Base-by-base conservation (phyloP, 2,113 vertebrate genomes). In the Colaptes auratus region DNA sequence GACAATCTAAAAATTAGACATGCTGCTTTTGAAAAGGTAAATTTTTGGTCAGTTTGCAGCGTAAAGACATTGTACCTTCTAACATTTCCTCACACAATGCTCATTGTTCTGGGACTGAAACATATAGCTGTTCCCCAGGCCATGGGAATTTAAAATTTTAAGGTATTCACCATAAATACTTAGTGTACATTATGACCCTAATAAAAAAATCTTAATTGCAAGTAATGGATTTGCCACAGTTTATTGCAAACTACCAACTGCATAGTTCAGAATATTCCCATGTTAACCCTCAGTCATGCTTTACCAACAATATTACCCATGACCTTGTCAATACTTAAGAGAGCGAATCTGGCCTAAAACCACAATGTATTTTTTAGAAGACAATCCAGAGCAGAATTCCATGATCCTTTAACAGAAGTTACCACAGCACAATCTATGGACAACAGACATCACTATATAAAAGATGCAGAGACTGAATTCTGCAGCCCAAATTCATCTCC, bases 401-500 rank as follows among this genome's bases (percentile, higher is more conserved):
- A 21, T 6, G 6, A 59, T 73, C 10, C 23, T 16, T 64, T 70
- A 58, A 86, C 72, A 11, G 12, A 85, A 24, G 19, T 50, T 82
- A n/a, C 3, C 25, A 3, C 18, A 36, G 55, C 6, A 60, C 16
- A 64, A 14, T 65, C 33, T 58, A 19, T 9, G 4, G 31, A 55
- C 6, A 71, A 25, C 14, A 74, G 12, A 50, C 7, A 59, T 23
- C 7, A 50, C 19, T 59, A 19, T 44, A 46, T 55, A 11, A 53
- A 25, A 73, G 24, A 53, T 7, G 23, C 2, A 44, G 6, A 8
- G 3, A 53, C 15, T 39, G n/a, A 64, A 25, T 7, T 59, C 12
- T 59, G 27, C 27, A 78, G 8, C 8, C 53, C 28, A n/a, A 23
- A 74, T 2, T 1, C 0, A 2, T 10, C 8, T 50, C 6, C 33